Evolutionary conservation across 2,113 vertebrate species (phyloP), one percentile per base, ranked within the genome.

Genomic region (Hucho hucho): DNA sequence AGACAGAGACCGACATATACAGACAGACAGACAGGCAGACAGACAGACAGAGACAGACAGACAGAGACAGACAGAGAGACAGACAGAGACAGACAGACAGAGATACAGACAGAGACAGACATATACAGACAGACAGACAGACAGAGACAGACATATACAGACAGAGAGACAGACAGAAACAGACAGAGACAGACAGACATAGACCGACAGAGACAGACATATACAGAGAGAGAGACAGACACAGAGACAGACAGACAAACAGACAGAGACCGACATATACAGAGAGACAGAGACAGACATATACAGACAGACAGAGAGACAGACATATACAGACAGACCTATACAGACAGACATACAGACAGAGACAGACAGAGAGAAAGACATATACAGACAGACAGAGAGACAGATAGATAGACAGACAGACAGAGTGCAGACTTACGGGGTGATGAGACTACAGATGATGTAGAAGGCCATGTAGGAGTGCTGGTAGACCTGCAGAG

Each of bases 381-480:
- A 53, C 14, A 53, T n/a, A n/a, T n/a, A 53, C 49, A 53, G 12
- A 53, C 49, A 53, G 12, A 53, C 14, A 53, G 12, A 59, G 5
- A 66, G 25, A 32, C 13, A 29, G 14, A 29, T 6, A 66, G 14
- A 66, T 26, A 65, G 25, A 29, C 24, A 32, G 16, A 66, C 6
- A 20, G 66, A 37, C 29, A 68, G 66, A 68, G 28, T 43, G 65
- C 61, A 6, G 43, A 78, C 91, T 92, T 90, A 93, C 93, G 91
- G 93, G 64, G 89, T 90, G 59, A 81, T 69, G 0, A 93, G 91
- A 84, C 93, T 93, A 90, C 95, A 96, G 86, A 98, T 95, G 81
- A 97, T 96, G 80, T 99, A 99, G 83, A 95, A 93, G 59, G 96
- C 97, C 25, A 89, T 91, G 58, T 94, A 97, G 69, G 97, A 99